These are phyloP conservation scores for Anagyrus pseudococci DNA, from an alignment of 2,888 invertebrate species.

Conservation along the genomic window DNA sequence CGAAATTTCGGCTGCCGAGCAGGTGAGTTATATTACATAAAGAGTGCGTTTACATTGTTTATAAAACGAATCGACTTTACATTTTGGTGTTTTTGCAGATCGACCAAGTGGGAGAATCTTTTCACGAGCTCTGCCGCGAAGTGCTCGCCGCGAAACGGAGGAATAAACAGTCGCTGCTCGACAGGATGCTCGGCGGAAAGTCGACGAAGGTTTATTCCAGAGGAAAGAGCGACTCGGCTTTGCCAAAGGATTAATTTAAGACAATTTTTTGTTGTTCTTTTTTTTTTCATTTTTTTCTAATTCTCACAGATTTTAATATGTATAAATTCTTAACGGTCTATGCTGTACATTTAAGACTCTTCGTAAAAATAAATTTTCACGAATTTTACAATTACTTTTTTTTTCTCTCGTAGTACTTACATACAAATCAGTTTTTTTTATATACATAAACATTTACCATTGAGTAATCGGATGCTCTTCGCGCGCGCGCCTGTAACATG, in stretches of 20 bases:
- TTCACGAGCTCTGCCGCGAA: constrained; percentile 84
- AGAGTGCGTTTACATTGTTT: not conserved
- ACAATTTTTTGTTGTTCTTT: too few species aligned
- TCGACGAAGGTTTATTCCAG: constrained; percentile 77
- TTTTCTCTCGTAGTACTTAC: too few species aligned
- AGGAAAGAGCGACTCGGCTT: constrained; percentile 87
- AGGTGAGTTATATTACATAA: constrained; percentile 59
- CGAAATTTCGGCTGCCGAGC: constrained; percentile 89
- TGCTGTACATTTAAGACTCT: too few species aligned
- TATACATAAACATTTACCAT: too few species aligned
- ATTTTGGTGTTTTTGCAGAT: constrained; percentile 59
- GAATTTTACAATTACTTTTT: too few species aligned
- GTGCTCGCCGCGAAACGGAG: constrained; percentile 79
- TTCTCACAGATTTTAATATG: too few species aligned
- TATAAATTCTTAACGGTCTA: too few species aligned
- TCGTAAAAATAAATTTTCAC: too few species aligned
- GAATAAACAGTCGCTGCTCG: constrained; percentile 80
- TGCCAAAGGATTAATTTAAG: constrained; percentile 64
- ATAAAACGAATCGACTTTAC: not conserved
- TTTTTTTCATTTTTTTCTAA: too few species aligned
- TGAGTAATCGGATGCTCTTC: too few species aligned
- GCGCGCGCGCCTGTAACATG: too few species aligned
- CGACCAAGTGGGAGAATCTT: constrained; percentile 82
- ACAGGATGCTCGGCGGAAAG: constrained; percentile 81
- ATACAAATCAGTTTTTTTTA: too few species aligned